Evolutionary conservation across 2,888 invertebrate species (phyloP), one percentile per base, ranked within the genome.

Genomic region (Rhopalosiphum nymphaeae): DNA sequence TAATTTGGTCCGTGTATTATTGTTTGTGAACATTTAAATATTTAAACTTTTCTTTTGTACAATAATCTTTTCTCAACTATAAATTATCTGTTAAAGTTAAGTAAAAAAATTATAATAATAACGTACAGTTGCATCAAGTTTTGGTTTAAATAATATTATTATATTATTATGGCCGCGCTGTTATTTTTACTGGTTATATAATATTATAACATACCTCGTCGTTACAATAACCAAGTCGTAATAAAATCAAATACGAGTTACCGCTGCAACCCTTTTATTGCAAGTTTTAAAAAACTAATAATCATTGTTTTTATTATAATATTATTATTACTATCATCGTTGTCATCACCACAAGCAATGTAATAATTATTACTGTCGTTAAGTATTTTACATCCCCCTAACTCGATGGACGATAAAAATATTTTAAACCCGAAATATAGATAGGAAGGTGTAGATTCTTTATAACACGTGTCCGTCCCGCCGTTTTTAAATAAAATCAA

Each of bases 41-140:
- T 89, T 61, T 57, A 57, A 89, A 89, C 57, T 89, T 89, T 89
- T 57, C 36, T 78, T 78, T 78, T 42, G 2, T 29, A 44, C 56
- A 25, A 89, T 44, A 7, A 89, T 89, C 16, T 89, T 42, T 61
- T 16, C 21, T 44, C 25, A 56, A 26, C 0, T 86, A 86, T 86
- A 86, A 86, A 86, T 86, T 46, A n/a, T 49, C 46, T 44, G 46
- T 86, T 29, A 29, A 46, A 86, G 29, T 86, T 1, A 29, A 26
- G 44, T 13, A 29, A 29, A 44, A 29, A 85, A 44, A 44, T 44
- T 10, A 85, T 36, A 78, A 44, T 42, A n/a, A 46, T 36, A 78
- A 42, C 78, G 3, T 78, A 36, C 78, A 78, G 36, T 36, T 78
- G 36, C 36, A 78, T 78, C 36, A 21, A 36, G 21, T 78, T 36